A percentile compares a stretch with the other conserved stretches of the same genome.
Conservation (phyloP, 2,113 vertebrate species). For the Chamaetylas fuelleborni region DNA sequence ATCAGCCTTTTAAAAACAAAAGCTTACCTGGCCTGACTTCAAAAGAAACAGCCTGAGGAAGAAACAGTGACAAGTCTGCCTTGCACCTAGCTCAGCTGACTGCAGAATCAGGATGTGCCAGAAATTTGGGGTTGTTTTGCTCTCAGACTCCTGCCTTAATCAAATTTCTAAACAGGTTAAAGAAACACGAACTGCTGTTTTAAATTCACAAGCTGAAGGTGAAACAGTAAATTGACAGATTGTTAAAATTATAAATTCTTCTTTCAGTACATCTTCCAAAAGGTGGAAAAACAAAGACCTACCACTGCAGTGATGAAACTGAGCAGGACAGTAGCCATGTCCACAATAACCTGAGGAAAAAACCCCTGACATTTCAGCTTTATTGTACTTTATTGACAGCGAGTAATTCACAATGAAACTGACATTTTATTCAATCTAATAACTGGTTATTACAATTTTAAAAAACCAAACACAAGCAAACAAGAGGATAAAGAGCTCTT, state of each 20-base stretch:
- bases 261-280: neutral
- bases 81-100: neutral
- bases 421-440: neutral
- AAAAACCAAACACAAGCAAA: rapidly evolving
- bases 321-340: neutral
- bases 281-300: neutral
- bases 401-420: neutral
- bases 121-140: neutral
- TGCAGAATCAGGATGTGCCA: neutral
- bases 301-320: neutral
- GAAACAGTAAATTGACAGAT: neutral
- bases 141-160: neutral
- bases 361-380: neutral
- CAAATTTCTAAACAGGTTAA: neutral
- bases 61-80: neutral
- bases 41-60: neutral
- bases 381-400: neutral
- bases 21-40: neutral
- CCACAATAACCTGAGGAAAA: neutral
- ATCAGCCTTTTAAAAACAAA: neutral
- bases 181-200: neutral
- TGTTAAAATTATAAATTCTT: neutral
- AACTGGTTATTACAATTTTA: neutral
- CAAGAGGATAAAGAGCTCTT: neutral
- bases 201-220: neutral